Evolutionary conservation across 35 echinoderm and acorn worm genomes (phyloP), one percentile per base, ranked within the genome.

Genomic region (Lytechinus pictus): DNA sequence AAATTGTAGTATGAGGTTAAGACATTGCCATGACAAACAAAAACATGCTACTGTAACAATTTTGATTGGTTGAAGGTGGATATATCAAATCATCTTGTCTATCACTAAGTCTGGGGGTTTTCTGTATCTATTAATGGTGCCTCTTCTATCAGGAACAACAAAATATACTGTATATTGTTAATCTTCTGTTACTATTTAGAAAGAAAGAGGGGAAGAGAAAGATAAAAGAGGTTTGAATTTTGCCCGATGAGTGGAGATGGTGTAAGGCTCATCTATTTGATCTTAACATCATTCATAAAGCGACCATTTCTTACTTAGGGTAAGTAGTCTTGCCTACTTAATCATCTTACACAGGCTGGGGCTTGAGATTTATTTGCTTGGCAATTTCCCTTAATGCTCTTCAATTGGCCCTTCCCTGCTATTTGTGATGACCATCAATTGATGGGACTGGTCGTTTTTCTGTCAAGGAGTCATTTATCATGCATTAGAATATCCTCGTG

Each of bases 331-430:
- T 4, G 66, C 66, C 66, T 7, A 24, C 66, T 79, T 79, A 24
- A 79, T 79, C 66, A 79, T 16, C 66, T 79, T 79, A 79, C 66
- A 16, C 19, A 19, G 66, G 6, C 66, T 79, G 66, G 66, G 16
- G 66, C 66, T 79, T 24, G 12, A 79, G 66, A 79, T 79, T 79
- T 79, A 79, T 79, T 79, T 79, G 6, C 66, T 79, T 24, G 66
- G 66, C 66, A 79, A 79, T 79, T n/a, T 79, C 66, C 66, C 66
- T 24, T 79, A 79, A 79, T 79, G 66, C 66, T 79, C 66, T n/a
- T 27, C 66, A 79, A 79, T 79, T 79, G 66, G 66, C 66, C 66
- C n/a, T 27, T 79, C 66, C 66, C 66, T 24, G n/a, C 5, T 79
- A 79, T 79, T 79, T 79, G 2, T n/a, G 19, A 24, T 24, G 12